Evolutionary conservation across 2,888 invertebrate genomes (phyloP).

Genomic region (Mycogona germanica): DNA sequence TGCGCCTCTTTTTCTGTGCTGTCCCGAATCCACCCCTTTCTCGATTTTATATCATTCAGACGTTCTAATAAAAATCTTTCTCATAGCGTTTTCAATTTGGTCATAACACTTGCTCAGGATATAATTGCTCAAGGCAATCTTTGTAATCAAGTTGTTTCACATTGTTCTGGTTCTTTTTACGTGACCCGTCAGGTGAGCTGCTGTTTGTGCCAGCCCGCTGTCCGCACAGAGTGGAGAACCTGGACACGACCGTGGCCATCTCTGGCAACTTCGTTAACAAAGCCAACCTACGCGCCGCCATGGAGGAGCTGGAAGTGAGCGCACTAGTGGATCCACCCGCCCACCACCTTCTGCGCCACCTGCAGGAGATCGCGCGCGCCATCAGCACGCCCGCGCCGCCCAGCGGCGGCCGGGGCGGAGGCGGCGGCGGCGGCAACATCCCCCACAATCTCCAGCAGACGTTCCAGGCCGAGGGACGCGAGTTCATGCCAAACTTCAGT

Average conservation of each 20-base stretch:
- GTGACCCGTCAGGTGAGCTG: constrained; percentile 27
- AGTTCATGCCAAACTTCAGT: constrained; percentile 10
- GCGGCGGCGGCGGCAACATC: no score
- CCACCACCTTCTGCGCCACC: constrained; percentile 21
- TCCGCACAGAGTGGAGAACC: constrained; percentile 30
- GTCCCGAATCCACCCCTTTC: no score
- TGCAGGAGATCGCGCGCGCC: constrained; percentile 11
- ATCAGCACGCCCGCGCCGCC: constrained; percentile 10
- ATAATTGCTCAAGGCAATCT: constrained; percentile 3
- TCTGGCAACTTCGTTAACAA: constrained; percentile 32
- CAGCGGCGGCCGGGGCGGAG: no score
- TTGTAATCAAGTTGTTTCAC: constrained; percentile 2
- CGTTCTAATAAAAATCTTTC: no score
- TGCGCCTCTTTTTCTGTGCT: no score
- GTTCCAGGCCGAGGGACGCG: constrained; percentile 12
- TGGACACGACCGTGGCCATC: constrained; percentile 29
- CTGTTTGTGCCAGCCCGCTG: constrained; percentile 31
- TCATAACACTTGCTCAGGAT: neutral
- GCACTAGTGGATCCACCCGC: constrained; percentile 26
- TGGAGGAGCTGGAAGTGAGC: constrained; percentile 27
- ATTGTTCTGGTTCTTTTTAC: neutral
- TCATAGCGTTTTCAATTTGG: no score
- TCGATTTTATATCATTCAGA: no score
- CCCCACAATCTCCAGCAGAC: constrained; percentile 10
- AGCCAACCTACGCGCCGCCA: constrained; percentile 27